A percentile compares a stretch with the other conserved stretches of the same genome.
These are phyloP conservation scores for Coracias cyanogaster DNA, from an alignment of 2,797 vertebrate species.

Conservation along the genomic window DNA sequence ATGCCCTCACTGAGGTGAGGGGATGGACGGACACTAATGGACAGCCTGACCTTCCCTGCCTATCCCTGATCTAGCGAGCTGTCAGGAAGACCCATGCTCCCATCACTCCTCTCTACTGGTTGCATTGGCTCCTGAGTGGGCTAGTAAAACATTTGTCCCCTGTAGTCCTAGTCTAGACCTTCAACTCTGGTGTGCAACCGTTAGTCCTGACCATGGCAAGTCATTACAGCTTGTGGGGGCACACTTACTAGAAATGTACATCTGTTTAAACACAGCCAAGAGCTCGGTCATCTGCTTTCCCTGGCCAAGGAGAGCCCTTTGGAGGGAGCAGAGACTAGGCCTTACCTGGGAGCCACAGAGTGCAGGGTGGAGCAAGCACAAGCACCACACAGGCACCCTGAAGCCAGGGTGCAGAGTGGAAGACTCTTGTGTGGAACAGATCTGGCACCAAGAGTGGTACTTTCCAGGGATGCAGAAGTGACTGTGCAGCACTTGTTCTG, in stretches of 20 bases:
- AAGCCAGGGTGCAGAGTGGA: background rate
- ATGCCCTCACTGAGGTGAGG: background rate
- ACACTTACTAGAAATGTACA: background rate
- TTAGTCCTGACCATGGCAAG: background rate
- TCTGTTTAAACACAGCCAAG: background rate
- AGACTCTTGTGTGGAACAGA: background rate
- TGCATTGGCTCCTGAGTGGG: too few relatives aligned
- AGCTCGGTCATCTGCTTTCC: background rate
- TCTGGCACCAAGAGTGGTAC: background rate
- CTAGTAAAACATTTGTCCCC: background rate
- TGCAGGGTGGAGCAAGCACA: background rate
- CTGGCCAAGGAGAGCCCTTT: background rate
- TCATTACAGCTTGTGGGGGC: background rate
- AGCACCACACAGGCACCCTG: background rate
- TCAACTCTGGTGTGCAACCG: accelerated
- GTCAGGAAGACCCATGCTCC: background rate
- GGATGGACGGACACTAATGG: background rate
- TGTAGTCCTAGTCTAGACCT: accelerated
- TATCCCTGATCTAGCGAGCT: background rate
- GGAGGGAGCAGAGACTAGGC: accelerated
- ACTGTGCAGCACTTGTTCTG: background rate
- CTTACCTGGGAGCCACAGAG: background rate
- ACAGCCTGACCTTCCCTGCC: background rate
- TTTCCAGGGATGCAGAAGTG: background rate
- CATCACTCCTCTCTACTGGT: background rate